phyloP scores from a whole-genome alignment of 1,140 invertebrate species.

The Brachionus paranguensis region DNA sequence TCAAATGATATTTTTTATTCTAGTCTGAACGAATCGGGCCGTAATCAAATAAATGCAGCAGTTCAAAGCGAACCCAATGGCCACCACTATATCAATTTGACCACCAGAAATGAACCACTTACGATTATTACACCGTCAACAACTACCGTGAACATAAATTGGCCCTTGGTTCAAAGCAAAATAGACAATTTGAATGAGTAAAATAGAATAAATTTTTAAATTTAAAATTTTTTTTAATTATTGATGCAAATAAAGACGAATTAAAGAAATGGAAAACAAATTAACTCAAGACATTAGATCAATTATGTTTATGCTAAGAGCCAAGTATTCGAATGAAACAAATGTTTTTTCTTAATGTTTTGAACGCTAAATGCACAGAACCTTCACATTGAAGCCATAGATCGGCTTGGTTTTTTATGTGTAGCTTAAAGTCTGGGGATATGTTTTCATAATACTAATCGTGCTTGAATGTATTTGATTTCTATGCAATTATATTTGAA shows the following conservation, averaged over 20 bases:
- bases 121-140: not conserved
- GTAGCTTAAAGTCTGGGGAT: not conserved
- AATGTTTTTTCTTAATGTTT: constrained; percentile 32
- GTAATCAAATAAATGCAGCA: not conserved
- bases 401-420: not conserved
- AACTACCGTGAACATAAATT: constrained; percentile 6
- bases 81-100: not conserved
- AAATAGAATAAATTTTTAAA: not conserved
- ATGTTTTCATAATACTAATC: constrained; percentile 11
- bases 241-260: constrained; percentile 17
- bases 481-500: constrained; percentile 17
- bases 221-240: not conserved
- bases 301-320: constrained; percentile 36
- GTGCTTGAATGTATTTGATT: not conserved
- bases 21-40: not conserved
- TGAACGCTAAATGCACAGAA: not conserved
- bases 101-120: not conserved
- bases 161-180: constrained; percentile 28
- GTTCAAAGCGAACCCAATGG: not conserved
- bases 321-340: constrained; percentile 39
- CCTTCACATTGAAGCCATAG: constrained; percentile 2
- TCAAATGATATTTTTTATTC: not conserved
- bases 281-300: constrained; percentile 38
- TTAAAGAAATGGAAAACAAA: constrained; percentile 34
- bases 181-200: constrained; percentile 38